Evolutionary conservation across 2,888 invertebrate species (phyloP).

Genomic region (Venusia cambrica): DNA sequence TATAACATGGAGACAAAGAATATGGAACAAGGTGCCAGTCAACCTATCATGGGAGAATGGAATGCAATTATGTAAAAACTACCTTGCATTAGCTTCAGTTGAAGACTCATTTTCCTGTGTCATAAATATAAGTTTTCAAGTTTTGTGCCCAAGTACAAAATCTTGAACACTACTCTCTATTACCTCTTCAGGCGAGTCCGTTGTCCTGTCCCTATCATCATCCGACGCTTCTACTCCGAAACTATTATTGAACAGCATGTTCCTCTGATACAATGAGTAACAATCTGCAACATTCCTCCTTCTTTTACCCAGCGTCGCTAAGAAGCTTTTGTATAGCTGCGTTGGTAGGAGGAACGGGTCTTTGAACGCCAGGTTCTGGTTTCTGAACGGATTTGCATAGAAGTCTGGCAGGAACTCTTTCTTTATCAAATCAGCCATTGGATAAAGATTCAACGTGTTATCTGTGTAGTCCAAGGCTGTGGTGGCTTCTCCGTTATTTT

Average conservation of each 20-base stretch:
- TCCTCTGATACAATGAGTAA: constrained; percentile 73
- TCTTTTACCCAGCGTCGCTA: constrained; percentile 83
- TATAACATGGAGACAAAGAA: no score
- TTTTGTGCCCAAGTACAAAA: no score
- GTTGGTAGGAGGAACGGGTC: constrained; percentile 85
- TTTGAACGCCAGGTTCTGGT: constrained; percentile 63
- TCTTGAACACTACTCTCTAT: no score
- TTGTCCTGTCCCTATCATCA: constrained; percentile 64
- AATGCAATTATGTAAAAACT: no score
- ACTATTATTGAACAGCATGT: constrained; percentile 78
- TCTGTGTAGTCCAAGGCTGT: constrained; percentile 67
- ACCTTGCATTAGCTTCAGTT: no score
- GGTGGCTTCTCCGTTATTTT: constrained; percentile 56
- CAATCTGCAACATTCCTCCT: constrained; percentile 70
- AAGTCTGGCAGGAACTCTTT: constrained; percentile 75
- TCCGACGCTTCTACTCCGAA: constrained; percentile 69
- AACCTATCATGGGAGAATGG: no score
- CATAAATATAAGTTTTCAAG: no score
- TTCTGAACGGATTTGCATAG: constrained; percentile 68
- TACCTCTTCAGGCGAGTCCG: constrained; percentile 78
- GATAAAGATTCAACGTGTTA: constrained; percentile 61
- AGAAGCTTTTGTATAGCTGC: constrained; percentile 89
- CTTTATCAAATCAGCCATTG: constrained; percentile 74
- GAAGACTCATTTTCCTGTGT: no score
- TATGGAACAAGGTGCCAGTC: no score